Percentiles rank a stretch among this genome's conserved stretches.
These are phyloP conservation scores for Biston stratarius DNA, from an alignment of 2,888 invertebrate genomes.

Conservation along the genomic window DNA sequence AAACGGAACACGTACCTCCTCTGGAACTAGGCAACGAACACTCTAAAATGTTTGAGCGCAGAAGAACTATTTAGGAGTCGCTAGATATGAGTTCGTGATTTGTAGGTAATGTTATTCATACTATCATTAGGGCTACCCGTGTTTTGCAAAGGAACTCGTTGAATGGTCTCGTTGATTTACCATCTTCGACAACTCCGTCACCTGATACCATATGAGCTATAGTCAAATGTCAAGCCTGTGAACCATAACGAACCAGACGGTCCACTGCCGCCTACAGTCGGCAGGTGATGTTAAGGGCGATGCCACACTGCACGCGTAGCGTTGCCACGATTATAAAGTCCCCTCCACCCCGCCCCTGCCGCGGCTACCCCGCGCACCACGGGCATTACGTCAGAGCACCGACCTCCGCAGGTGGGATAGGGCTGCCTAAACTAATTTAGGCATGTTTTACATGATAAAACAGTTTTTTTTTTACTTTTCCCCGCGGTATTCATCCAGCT, in stretches of 20 bases:
- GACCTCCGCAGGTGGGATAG: slow-evolving; percentile 5
- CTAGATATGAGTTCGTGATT: not conserved
- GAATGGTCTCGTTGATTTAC: too few relatives aligned
- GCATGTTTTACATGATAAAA: too few relatives aligned
- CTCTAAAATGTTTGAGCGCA: not conserved
- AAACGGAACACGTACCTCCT: too few relatives aligned
- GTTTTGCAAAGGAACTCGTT: too few relatives aligned
- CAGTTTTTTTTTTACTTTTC: not conserved
- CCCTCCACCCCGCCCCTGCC: not conserved
- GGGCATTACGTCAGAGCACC: slow-evolving; percentile 25
- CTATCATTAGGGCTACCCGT: too few relatives aligned
- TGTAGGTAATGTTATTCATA: too few relatives aligned
- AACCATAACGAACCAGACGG: too few relatives aligned
- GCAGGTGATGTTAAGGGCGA: slow-evolving; percentile 4
- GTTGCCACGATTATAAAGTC: slow-evolving; percentile 35
- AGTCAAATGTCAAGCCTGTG: too few relatives aligned
- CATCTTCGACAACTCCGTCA: too few relatives aligned
- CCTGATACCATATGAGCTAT: too few relatives aligned
- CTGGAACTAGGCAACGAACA: not conserved
- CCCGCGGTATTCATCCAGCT: not conserved
- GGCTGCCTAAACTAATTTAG: not conserved
- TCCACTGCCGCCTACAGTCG: not conserved
- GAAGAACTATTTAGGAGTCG: not conserved
- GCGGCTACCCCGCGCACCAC: slow-evolving; percentile 15
- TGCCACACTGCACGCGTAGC: slow-evolving; percentile 41